A percentile compares a stretch with the other conserved stretches of the same genome.
These are phyloP conservation scores for Thymelicus lineola DNA, from an alignment of 2,888 invertebrate genomes.

Conservation along the genomic window DNA sequence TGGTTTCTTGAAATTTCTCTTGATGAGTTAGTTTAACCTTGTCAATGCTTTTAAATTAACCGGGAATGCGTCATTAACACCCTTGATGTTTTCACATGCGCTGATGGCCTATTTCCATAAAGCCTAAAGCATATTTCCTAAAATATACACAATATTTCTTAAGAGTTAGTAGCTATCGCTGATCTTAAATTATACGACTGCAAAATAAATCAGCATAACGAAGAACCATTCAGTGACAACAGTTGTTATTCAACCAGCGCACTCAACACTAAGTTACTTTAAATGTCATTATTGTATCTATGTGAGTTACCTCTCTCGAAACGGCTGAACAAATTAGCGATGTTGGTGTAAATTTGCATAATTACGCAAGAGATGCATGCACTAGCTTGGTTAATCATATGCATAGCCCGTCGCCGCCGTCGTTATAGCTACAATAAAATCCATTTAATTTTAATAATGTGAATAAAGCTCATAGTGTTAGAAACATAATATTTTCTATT, in stretches of 20 bases:
- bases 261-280: conserved; percentile 1
- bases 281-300: conserved; percentile 24
- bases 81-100: too few species aligned
- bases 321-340: conserved; percentile 59
- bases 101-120: too few species aligned
- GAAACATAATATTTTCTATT: neutral
- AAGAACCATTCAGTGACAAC: too few species aligned
- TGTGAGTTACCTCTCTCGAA: conserved; percentile 50
- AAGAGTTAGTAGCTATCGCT: too few species aligned
- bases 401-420: conserved; percentile 58
- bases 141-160: too few species aligned
- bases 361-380: conserved; percentile 72
- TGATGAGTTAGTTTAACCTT: too few species aligned
- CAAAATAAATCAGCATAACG: neutral
- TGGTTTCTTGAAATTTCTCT: too few species aligned
- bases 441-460: conserved; percentile 20
- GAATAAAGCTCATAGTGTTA: neutral
- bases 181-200: neutral
- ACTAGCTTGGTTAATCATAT: conserved; percentile 64
- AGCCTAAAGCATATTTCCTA: too few species aligned
- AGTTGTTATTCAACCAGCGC: neutral
- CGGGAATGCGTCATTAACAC: too few species aligned
- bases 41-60: too few species aligned
- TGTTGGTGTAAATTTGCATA: conserved; percentile 66
- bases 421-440: conserved; percentile 35